phyloP scores from a whole-genome alignment of 1,140 invertebrate genomes.

The Coenobita brevimanus region DNA sequence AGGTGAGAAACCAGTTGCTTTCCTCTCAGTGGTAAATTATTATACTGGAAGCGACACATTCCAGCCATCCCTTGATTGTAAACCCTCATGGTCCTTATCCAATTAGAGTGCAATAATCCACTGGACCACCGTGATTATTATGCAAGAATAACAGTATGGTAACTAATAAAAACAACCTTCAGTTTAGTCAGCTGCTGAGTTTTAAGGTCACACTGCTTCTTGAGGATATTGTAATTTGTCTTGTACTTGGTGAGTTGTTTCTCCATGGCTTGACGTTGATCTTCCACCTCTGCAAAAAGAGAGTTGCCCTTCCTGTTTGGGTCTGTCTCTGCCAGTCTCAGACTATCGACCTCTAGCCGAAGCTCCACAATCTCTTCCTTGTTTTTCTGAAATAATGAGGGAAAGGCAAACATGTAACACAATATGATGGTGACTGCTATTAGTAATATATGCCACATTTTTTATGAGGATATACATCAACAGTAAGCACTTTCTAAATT shows the following conservation, averaged over 20 bases:
- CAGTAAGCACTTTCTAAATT: no score
- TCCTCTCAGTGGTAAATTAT: no score
- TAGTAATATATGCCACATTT: no score
- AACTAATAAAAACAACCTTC: conserved; percentile 41
- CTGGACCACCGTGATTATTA: no score
- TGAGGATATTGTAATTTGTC: conserved; percentile 59
- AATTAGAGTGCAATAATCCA: no score
- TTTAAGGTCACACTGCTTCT: conserved; percentile 57
- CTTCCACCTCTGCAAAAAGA: conserved; percentile 71
- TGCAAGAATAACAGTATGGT: no score
- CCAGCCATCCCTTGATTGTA: no score
- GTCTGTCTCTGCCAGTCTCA: conserved; percentile 58
- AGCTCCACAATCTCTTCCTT: conserved; percentile 47
- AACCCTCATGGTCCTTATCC: no score
- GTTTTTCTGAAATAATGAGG: conserved; percentile 45
- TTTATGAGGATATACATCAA: no score
- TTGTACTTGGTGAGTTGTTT: conserved; percentile 58
- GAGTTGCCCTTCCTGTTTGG: conserved; percentile 70
- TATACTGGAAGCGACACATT: no score
- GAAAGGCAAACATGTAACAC: neutral
- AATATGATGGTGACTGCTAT: no score
- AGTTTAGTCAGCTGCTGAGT: conserved; percentile 47
- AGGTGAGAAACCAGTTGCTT: no score
- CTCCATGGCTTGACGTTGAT: conserved; percentile 70
- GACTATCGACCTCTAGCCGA: conserved; percentile 34